A percentile compares a stretch with the other conserved stretches of the same genome.
phyloP scores from a whole-genome alignment of 64 coral and sea anemone genomes.

The Montipora efflorescens region DNA sequence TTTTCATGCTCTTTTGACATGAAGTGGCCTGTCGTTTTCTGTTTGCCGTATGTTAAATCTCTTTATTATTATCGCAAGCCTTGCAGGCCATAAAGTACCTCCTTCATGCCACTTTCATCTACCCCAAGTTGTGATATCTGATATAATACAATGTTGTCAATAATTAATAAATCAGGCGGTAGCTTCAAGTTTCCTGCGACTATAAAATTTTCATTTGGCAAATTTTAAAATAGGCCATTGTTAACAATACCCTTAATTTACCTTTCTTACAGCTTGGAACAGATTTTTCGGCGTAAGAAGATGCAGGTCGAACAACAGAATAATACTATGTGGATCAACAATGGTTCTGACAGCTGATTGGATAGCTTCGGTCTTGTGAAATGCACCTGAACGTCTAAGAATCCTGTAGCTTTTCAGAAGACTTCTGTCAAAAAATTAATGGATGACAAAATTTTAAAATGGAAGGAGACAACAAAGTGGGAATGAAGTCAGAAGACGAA shows the following conservation, averaged over 20 bases:
- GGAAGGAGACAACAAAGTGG: too few species aligned
- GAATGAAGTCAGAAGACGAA: neutral
- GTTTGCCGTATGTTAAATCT: too few species aligned
- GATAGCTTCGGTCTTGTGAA: conserved; percentile 83
- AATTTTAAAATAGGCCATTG: neutral
- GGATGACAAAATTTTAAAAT: neutral
- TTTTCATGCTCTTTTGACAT: too few species aligned
- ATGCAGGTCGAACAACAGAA: conserved; percentile 72
- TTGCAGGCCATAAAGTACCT: too few species aligned
- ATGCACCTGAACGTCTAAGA: conserved; percentile 57
- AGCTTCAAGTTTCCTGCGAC: neutral
- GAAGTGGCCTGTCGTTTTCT: too few species aligned
- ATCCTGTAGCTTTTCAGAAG: conserved; percentile 27
- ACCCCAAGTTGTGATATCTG: too few species aligned
- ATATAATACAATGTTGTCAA: too few species aligned
- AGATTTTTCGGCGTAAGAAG: conserved; percentile 61
- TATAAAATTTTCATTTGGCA: neutral
- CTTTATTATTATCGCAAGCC: too few species aligned
- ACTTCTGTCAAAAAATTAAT: conserved; percentile 45
- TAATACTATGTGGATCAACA: conserved; percentile 67
- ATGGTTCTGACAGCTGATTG: conserved; percentile 69
- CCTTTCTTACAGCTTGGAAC: conserved; percentile 72
- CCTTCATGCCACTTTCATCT: too few species aligned
- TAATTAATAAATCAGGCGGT: too few species aligned
- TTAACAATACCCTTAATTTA: neutral